A percentile compares a stretch with the other conserved stretches of the same genome.
Evolutionary conservation across 1,140 invertebrate species (phyloP).

Genomic region (Drusus annulatus): DNA sequence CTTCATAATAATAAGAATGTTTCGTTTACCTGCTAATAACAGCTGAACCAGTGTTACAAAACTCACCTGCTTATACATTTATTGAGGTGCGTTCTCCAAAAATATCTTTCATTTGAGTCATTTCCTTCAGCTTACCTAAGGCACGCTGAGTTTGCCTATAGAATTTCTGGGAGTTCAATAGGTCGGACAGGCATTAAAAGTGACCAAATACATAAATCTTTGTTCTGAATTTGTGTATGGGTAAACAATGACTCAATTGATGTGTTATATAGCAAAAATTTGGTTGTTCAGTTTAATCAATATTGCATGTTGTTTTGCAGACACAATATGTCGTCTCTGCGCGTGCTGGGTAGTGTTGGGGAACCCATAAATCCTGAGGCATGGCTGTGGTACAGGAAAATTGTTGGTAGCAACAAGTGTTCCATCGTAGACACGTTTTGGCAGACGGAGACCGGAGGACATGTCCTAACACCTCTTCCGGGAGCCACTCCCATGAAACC

Average conservation of each 20-base stretch:
- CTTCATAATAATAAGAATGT: not conserved
- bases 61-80: not conserved
- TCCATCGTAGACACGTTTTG: slow-evolving; percentile 99
- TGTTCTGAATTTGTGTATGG: too few relatives aligned
- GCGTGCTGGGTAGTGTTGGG: slow-evolving; percentile 94
- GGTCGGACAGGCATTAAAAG: not conserved
- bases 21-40: not conserved
- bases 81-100: too few relatives aligned
- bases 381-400: slow-evolving; percentile 96
- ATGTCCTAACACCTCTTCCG: slow-evolving; percentile 95
- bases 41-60: not conserved
- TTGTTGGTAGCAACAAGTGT: slow-evolving; percentile 86
- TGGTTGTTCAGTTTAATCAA: not conserved
- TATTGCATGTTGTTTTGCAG: slow-evolving; percentile 62
- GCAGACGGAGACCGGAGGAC: slow-evolving; percentile 98
- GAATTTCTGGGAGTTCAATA: not conserved
- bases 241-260: too few relatives aligned
- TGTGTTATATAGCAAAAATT: not conserved
- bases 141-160: not conserved
- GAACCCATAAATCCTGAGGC: slow-evolving; percentile 99
- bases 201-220: not conserved
- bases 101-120: not conserved
- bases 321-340: slow-evolving; percentile 76
- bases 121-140: not conserved
- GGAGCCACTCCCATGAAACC: slow-evolving; percentile 97